Evolutionary conservation across 1,140 invertebrate genomes (phyloP), one percentile per base, ranked within the genome.

Genomic region (Rhagoletis pomonella): DNA sequence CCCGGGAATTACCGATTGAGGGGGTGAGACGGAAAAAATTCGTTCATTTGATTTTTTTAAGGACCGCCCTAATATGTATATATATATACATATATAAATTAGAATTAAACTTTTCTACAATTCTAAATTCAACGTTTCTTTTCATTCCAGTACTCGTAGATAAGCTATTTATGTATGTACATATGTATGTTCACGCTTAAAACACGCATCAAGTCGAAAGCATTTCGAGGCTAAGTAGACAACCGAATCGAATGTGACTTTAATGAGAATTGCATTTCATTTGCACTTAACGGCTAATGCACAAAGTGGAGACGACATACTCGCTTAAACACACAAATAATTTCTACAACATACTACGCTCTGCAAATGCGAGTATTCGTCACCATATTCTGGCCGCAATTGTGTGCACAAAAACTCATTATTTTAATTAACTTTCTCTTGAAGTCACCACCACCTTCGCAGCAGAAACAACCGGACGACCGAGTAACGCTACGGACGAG

Each of bases 341-440:
- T 29, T 29, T 29, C 29, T 29, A 29, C 47, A 55, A 55, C 73
- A 47, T 17, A 47, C 60, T 62, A n/a, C 4, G 73, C 55, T 42
- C 47, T n/a, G n/a, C 44, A 81, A 50, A 19, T 29, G 73, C 47
- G 4, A 58, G 6, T 81, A 55, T 81, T 55, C 73, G 73, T 81
- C 73, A 81, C 47, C 19, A 58, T 55, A 19, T 55, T 55, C 73
- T 10, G 47, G 73, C 47, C 44, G 47, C 73, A 81, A 81, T 81
- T 81, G 73, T 81, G 73, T 81, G 73, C 73, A 91, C 88, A 88
- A 89, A 91, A 92, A 90, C 90, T 91, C 90, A 92, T 92, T 92
- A 92, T 92, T 92, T 92, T 92, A 92, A 92, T 92, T 92, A 92
- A 92, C 91, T 92, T 92, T 92, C 90, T 89, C 91, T 92, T 91